A percentile compares a stretch with the other conserved stretches of the same genome.
Conservation (phyloP, 2,113 vertebrate species). For the Henicopernis longicauda region DNA sequence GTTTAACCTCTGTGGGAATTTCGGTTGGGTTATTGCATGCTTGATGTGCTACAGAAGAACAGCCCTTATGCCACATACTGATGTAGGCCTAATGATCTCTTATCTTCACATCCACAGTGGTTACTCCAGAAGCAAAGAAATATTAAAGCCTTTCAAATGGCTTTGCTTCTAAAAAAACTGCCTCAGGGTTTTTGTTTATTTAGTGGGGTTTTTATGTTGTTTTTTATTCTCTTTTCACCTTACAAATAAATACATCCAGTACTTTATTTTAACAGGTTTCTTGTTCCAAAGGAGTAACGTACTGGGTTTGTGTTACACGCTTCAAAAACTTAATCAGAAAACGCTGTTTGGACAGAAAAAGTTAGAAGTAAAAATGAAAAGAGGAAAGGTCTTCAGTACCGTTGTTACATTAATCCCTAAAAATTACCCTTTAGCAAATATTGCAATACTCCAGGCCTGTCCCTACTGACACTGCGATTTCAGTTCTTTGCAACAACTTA, state of each 20-base stretch:
- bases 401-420: background rate
- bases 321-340: slow-evolving; percentile 10
- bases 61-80: background rate
- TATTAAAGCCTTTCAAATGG: slow-evolving; percentile 23
- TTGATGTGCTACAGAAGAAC: slow-evolving; percentile 25
- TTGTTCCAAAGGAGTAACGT: background rate
- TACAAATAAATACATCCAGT: background rate
- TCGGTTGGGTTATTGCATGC: background rate
- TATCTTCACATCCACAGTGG: slow-evolving; percentile 31
- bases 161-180: background rate
- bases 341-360: background rate
- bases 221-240: background rate
- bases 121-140: slow-evolving; percentile 25
- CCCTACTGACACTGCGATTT: background rate
- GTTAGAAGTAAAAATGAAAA: background rate
- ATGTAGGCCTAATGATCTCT: slow-evolving; percentile 54
- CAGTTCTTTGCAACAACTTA: background rate
- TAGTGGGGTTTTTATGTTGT: background rate
- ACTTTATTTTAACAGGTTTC: background rate
- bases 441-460: background rate
- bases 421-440: background rate
- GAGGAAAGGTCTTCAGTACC: background rate
- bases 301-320: background rate
- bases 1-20: slow-evolving; percentile 45
- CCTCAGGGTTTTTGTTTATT: background rate